Evolutionary conservation across 2,797 vertebrate species (phyloP).

Genomic region (Hippopotamyrus pictus): DNA sequence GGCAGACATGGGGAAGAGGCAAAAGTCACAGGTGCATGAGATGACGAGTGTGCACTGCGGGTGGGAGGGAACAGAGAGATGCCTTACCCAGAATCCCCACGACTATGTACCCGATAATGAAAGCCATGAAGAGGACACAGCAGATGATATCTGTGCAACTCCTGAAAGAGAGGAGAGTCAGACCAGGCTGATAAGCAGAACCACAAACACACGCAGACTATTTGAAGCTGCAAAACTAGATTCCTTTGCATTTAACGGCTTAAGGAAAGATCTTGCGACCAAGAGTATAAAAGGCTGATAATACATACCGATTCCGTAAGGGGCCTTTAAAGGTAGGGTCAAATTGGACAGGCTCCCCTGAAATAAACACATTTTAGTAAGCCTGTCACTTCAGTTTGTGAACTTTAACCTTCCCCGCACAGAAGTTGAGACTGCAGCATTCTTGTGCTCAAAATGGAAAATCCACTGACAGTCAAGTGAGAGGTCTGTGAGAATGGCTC

Average conservation of each 20-base stretch:
- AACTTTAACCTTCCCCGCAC: neutral
- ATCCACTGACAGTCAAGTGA: neutral
- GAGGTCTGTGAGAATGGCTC: neutral
- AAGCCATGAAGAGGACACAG: conserved; percentile 70
- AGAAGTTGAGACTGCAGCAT: neutral
- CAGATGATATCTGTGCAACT: conserved; percentile 83
- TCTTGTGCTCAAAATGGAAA: neutral
- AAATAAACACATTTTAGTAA: neutral
- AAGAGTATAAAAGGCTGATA: neutral
- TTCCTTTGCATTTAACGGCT: neutral
- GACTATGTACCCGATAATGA: conserved; percentile 69
- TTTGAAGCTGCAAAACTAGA: neutral
- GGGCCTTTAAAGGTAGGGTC: conserved; percentile 58
- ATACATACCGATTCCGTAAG: conserved; percentile 50
- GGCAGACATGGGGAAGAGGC: neutral
- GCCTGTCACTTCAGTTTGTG: neutral
- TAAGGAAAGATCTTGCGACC: neutral
- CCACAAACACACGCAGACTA: neutral
- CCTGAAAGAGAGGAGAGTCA: conserved; percentile 46
- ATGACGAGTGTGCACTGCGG: neutral
- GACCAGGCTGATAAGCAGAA: neutral
- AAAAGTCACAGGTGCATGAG: neutral
- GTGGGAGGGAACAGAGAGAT: neutral
- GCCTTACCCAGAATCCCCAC: conserved; percentile 77
- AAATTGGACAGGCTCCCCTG: conserved; percentile 50